A percentile compares a stretch with the other conserved stretches of the same genome.
Evolutionary conservation across 2,113 vertebrate genomes (phyloP).

Genomic region (Hyla sarda): DNA sequence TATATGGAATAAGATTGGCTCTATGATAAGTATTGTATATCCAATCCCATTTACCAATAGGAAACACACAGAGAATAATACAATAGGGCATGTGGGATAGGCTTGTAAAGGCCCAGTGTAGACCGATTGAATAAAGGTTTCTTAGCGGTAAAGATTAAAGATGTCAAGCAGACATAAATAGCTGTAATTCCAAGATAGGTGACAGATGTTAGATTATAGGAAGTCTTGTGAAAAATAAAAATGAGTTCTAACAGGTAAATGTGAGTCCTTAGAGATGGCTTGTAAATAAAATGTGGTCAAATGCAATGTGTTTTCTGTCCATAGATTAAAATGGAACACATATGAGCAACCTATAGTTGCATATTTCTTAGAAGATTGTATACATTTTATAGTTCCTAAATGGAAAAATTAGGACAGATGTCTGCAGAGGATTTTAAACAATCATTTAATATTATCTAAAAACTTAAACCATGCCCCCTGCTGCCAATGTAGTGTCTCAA

Average conservation of each 20-base stretch:
- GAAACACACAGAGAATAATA: neutral
- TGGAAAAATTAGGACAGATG: neutral
- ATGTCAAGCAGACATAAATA: neutral
- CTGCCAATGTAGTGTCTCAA: neutral
- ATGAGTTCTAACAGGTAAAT: neutral
- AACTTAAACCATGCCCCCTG: neutral
- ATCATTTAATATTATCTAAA: neutral
- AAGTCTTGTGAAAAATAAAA: neutral
- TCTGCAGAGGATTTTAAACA: neutral
- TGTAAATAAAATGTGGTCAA: neutral
- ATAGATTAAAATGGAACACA: neutral
- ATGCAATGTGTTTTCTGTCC: neutral
- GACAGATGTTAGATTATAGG: neutral
- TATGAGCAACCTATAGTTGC: slow-evolving; percentile 12
- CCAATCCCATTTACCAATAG: neutral
- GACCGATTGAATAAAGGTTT: neutral
- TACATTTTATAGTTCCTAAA: neutral
- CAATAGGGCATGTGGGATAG: neutral
- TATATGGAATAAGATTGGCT: no score
- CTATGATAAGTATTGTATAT: neutral
- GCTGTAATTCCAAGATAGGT: neutral
- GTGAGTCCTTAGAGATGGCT: neutral
- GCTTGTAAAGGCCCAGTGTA: neutral
- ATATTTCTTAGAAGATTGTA: neutral
- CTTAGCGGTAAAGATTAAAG: neutral